Percentiles rank a stretch among this genome's conserved stretches.
These are phyloP conservation scores for Chrysolina oricalcia DNA, from an alignment of 2,888 invertebrate genomes.

Conservation along the genomic window DNA sequence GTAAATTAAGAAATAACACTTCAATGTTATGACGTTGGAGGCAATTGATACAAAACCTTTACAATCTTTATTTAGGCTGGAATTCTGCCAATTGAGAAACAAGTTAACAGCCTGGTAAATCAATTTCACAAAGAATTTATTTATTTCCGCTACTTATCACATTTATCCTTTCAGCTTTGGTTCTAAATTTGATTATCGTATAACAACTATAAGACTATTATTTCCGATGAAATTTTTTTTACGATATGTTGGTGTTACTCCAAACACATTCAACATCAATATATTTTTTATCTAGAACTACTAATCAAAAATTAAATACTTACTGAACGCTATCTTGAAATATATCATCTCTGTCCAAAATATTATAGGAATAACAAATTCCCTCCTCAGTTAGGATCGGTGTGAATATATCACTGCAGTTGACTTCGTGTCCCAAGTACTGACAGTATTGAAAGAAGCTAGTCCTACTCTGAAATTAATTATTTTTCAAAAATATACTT, in stretches of 20 bases:
- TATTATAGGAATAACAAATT: constrained; percentile 81
- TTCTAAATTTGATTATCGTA: too few relatives aligned
- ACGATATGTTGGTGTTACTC: too few relatives aligned
- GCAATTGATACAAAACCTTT: neutral
- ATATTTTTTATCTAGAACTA: neutral
- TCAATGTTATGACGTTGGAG: neutral
- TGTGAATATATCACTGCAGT: constrained; percentile 56
- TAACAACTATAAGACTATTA: too few relatives aligned
- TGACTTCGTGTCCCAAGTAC: constrained; percentile 54
- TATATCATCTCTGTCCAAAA: constrained; percentile 75
- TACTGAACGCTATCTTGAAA: constrained; percentile 74
- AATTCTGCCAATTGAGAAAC: neutral
- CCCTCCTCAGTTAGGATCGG: constrained; percentile 81
- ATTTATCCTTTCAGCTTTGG: too few relatives aligned
- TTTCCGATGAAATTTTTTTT: too few relatives aligned
- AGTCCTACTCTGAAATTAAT: constrained; percentile 42
- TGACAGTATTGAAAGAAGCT: constrained; percentile 48
- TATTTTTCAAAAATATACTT: neutral
- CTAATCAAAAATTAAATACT: constrained; percentile 45
- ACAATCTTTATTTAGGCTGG: constrained; percentile 14
- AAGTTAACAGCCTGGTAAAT: neutral
- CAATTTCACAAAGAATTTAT: neutral
- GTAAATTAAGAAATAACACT: neutral
- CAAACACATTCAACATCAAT: too few relatives aligned
- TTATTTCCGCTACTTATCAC: neutral